phyloP scores from a whole-genome alignment of 2,113 vertebrate genomes.

The Cairina moschata region DNA sequence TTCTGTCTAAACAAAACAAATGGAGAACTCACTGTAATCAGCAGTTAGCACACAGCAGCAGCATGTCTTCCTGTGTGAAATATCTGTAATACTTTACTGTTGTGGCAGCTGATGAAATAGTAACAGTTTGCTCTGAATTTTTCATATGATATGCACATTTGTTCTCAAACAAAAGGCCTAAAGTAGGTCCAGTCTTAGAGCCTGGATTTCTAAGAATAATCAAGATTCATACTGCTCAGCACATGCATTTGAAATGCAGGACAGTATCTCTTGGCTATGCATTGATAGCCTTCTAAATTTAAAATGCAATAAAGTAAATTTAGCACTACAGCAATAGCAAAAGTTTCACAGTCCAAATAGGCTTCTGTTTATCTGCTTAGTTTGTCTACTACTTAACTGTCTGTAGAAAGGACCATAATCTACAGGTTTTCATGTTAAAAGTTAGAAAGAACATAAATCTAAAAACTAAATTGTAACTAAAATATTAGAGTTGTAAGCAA shows the following conservation, averaged over 20 bases:
- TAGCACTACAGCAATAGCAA: slow-evolving; percentile 8
- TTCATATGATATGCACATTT: slow-evolving; percentile 9
- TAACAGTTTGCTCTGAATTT: not conserved
- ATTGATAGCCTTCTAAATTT: slow-evolving; percentile 17
- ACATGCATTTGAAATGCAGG: slow-evolving; percentile 34
- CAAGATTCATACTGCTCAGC: slow-evolving; percentile 23
- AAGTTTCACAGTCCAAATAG: slow-evolving; percentile 43
- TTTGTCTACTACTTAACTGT: not conserved
- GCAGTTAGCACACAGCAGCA: not conserved
- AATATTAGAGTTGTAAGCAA: not conserved
- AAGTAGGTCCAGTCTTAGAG: not conserved
- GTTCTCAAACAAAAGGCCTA: not conserved
- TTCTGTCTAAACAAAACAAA: not conserved
- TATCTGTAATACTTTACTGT: not conserved
- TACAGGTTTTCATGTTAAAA: slow-evolving; percentile 19
- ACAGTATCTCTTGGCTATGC: not conserved
- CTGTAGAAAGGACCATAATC: not conserved
- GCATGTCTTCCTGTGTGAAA: not conserved
- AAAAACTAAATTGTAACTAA: not conserved
- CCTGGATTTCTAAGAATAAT: not conserved
- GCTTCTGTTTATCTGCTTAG: slow-evolving; percentile 40
- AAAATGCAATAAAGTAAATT: slow-evolving; percentile 56
- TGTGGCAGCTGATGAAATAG: slow-evolving; percentile 14
- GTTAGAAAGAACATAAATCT: slow-evolving; percentile 48
- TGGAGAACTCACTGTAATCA: not conserved